Base-by-base conservation (phyloP, 2,113 vertebrate genomes). In the Cacatua alba region DNA sequence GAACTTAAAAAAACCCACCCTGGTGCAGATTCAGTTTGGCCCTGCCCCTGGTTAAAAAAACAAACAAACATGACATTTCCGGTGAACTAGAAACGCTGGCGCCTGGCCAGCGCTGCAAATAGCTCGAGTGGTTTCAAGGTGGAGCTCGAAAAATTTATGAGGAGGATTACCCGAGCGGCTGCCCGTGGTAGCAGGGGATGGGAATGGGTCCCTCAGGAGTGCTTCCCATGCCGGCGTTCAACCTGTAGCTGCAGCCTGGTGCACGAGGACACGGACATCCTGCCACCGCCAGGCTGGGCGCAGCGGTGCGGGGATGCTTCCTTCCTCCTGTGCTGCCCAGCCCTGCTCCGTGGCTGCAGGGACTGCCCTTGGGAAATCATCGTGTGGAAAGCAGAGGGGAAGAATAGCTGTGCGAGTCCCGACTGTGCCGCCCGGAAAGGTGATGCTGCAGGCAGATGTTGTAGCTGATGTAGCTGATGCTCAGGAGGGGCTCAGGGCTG, bases 61-160 rank as follows among this genome's bases (percentile, higher is more conserved):
- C 93, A 96, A 96, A 95, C 89, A 95, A 91, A 94, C 94, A 93
- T 13, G 28, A 91, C 84, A 92, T 96, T 95, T 85, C 93, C 95
- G 94, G 93, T 95, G 90, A 96, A 87, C 94, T 94, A 72, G 89
- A 94, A 82, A 91, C 82, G 41, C 75, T 95, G 95, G 91, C n/a
- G 0, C 5, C 4, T 0, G 1, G 81, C 93, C 95, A 96, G 44
- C 15, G 0, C 91, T 93, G 89, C 91, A 95, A 96, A 95, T 76
- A 95, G 93, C 87, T 63, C 0, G 1, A n/a, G 52, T 76, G 82
- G 78, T 41, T 97, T 97, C 93, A 95, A 97, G 93, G 96, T 96
- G 95, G 94, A 95, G 70, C 53, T 89, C n/a, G 90, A 82, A 90
- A 95, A 87, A 95, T 95, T 95, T 90, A 94, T 95, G 89, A 90